Evolutionary conservation across 2,888 invertebrate genomes (phyloP), one percentile per base, ranked within the genome.

Genomic region (Rhyacophila evoluta): DNA sequence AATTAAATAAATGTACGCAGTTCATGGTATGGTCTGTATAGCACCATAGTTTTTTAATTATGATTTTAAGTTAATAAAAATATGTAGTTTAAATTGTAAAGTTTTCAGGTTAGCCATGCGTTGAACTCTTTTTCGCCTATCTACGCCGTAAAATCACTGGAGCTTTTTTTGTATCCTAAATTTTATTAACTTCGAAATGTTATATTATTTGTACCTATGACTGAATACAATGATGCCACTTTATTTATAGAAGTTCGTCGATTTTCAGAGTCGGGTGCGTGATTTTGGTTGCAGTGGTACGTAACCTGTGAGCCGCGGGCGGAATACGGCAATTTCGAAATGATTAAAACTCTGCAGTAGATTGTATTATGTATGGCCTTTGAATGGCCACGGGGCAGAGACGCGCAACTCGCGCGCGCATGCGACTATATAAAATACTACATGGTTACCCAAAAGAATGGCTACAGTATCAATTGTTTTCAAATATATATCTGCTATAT

Each of bases 261-360:
- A 55, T 55, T 55, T 55, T 55, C 25, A 55, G 19, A 15, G 25
- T 55, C 19, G 15, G 55, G 19, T 55, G 55, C 55, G 55, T 55
- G 55, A 55, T 55, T 68, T 72, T 73, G 77, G 77, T 77, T 8
- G 19, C 77, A 77, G 77, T 73, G 77, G 77, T 77, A 72, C 73
- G 73, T 68, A 72, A 77, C 73, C 73, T 25, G 29, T 12, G 68
- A 37, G 77, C 77, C 77, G 36, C 73, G 77, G 73, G 77, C 77
- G 77, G 67, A 55, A 55, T 77, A 69, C 77, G 72, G 77, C 77
- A 77, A 77, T 77, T 77, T 77, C 73, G 77, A 77, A 77, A 77
- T 77, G 77, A 77, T 77, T 77, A 77, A 77, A 77, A 77, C 77
- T 77, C 77, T 55, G 73, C 73, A 77, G 77, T 73, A 77, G 77